A percentile compares a stretch with the other conserved stretches of the same genome.
Conservation (phyloP, 1,140 invertebrate species). For the Cotesia typhae region DNA sequence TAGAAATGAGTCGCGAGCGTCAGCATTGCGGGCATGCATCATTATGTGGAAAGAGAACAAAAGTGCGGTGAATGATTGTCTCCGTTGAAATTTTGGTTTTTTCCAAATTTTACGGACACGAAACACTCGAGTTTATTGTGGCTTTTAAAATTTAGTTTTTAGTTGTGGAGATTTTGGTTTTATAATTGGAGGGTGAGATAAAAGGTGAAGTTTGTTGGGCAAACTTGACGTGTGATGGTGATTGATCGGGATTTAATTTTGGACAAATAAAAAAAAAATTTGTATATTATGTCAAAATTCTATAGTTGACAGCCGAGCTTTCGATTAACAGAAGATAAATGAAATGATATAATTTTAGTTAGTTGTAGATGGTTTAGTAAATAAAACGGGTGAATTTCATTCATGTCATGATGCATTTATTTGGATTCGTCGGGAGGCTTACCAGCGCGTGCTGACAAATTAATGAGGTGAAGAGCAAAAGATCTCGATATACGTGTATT, state of each 20-base stretch:
- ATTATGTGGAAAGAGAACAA: slow-evolving; percentile 45
- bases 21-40: slow-evolving; percentile 39
- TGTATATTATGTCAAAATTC: slow-evolving; percentile 1
- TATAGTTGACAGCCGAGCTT: not conserved
- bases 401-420: slow-evolving; percentile 41
- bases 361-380: not conserved
- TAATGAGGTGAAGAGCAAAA: slow-evolving; percentile 39
- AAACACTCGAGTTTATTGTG: no score
- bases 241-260: no score
- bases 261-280: not conserved
- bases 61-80: slow-evolving; percentile 45
- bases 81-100: not conserved
- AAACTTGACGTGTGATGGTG: no score
- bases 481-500: not conserved
- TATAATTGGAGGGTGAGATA: no score
- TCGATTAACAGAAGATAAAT: no score
- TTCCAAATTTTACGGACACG: no score
- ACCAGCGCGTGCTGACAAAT: slow-evolving; percentile 44
- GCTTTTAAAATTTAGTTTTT: no score
- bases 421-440: slow-evolving; percentile 41
- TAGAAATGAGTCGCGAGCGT: slow-evolving; percentile 44
- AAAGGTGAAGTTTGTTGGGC: no score
- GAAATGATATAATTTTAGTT: slow-evolving; percentile 14
- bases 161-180: no score
- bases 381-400: slow-evolving; percentile 25